Evolutionary conservation across 53 echinoderm and acorn worm genomes (phyloP).

Genomic region (Hippasteria phrygiana): DNA sequence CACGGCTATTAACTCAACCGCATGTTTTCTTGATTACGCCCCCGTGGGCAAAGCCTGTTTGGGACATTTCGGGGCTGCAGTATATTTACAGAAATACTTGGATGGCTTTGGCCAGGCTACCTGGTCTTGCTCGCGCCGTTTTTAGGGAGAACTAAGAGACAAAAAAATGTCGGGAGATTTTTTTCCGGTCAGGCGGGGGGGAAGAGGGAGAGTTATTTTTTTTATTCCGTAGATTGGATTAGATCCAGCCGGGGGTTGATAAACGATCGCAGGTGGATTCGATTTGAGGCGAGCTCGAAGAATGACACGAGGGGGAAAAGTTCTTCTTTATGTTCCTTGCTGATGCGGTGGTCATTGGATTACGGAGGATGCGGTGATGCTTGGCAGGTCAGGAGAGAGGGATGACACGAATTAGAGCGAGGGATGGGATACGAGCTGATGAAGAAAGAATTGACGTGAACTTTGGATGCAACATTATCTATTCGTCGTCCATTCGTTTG

Average conservation of each 20-base stretch:
- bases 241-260: conserved; percentile 14
- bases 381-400: neutral
- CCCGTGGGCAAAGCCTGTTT: too few species aligned
- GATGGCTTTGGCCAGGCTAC: too few species aligned
- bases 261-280: conserved; percentile 4
- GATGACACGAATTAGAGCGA: neutral
- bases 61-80: too few species aligned
- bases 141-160: too few species aligned
- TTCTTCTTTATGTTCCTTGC: neutral
- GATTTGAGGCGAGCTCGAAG: neutral
- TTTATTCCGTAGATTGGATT: conserved; percentile 27
- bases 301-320: neutral
- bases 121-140: too few species aligned
- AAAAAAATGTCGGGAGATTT: neutral
- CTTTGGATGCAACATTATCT: too few species aligned
- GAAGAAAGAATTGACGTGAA: neutral
- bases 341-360: neutral
- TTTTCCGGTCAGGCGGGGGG: neutral
- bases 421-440: neutral
- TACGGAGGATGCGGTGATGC: neutral
- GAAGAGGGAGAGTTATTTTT: conserved; percentile 3
- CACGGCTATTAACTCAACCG: too few species aligned
- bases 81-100: too few species aligned
- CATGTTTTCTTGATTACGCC: too few species aligned
- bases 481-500: too few species aligned